A percentile compares a stretch with the other conserved stretches of the same genome.
phyloP scores from a whole-genome alignment of 2,888 invertebrate genomes.

The Pollenia labialis region DNA sequence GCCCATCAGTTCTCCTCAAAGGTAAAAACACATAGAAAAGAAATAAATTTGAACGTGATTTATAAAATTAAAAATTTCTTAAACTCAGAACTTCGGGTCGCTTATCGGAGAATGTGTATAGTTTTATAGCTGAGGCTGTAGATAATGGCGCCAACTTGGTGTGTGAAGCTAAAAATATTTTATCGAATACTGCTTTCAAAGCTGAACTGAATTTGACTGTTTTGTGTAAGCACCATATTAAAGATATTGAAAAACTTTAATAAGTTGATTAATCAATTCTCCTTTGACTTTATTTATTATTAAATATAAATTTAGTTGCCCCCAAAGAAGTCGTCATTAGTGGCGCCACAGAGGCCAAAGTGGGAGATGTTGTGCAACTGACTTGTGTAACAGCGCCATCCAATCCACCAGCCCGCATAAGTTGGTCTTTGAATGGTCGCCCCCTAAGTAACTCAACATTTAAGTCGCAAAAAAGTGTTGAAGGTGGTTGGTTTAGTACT shows the following conservation, averaged over 20 bases:
- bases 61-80: background rate
- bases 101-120: slow-evolving; percentile 82
- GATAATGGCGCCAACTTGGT: slow-evolving; percentile 81
- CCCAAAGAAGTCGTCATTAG: slow-evolving; percentile 80
- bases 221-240: slow-evolving; percentile 78
- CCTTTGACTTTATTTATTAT: slow-evolving; percentile 1
- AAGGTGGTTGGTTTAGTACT: slow-evolving; percentile 81
- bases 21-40: slow-evolving; percentile 64
- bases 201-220: slow-evolving; percentile 81
- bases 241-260: background rate
- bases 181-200: slow-evolving; percentile 79
- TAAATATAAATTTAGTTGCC: slow-evolving; percentile 76
- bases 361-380: slow-evolving; percentile 79
- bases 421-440: slow-evolving; percentile 82
- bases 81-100: slow-evolving; percentile 80
- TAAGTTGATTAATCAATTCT: slow-evolving; percentile 25
- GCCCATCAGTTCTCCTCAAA: slow-evolving; percentile 80
- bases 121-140: slow-evolving; percentile 78
- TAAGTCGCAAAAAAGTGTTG: slow-evolving; percentile 77
- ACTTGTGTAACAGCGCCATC: slow-evolving; percentile 81
- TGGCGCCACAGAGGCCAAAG: slow-evolving; percentile 80
- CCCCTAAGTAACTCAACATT: slow-evolving; percentile 78
- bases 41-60: too few relatives aligned
- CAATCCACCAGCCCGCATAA: slow-evolving; percentile 81
- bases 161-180: slow-evolving; percentile 82